Conservation (phyloP, 2,888 invertebrate species). For the Teleogryllus oceanicus region DNA sequence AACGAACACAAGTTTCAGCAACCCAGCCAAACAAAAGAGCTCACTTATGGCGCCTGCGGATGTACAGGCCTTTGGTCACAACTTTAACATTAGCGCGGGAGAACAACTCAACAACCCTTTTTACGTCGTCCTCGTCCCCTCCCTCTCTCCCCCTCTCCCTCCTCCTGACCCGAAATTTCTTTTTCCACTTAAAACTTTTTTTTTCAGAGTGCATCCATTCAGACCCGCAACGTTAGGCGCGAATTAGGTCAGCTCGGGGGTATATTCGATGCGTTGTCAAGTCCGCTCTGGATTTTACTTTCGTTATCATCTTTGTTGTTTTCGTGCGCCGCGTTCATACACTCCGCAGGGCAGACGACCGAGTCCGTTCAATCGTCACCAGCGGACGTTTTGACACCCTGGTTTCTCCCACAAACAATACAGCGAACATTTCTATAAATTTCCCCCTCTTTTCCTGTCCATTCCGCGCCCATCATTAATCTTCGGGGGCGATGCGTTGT, state of each 20-base stretch:
- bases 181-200: slow-evolving; percentile 18
- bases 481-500: too few relatives aligned
- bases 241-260: neutral
- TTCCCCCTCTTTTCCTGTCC: too few relatives aligned
- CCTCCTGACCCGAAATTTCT: neutral
- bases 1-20: too few relatives aligned
- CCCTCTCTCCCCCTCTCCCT: neutral
- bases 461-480: too few relatives aligned
- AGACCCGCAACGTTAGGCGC: neutral
- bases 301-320: neutral
- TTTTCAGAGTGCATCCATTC: neutral
- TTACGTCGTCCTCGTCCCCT: neutral
- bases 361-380: too few relatives aligned
- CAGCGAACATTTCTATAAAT: too few relatives aligned
- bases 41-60: neutral
- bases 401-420: too few relatives aligned
- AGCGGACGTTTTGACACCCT: too few relatives aligned
- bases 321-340: too few relatives aligned
- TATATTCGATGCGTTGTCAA: neutral
- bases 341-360: too few relatives aligned
- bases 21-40: too few relatives aligned
- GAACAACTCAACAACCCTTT: slow-evolving; percentile 1
- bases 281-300: neutral
- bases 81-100: neutral
- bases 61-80: neutral